These are phyloP conservation scores for Chroicocephalus ridibundus DNA, from an alignment of 2,113 vertebrate genomes.

Conservation along the genomic window DNA sequence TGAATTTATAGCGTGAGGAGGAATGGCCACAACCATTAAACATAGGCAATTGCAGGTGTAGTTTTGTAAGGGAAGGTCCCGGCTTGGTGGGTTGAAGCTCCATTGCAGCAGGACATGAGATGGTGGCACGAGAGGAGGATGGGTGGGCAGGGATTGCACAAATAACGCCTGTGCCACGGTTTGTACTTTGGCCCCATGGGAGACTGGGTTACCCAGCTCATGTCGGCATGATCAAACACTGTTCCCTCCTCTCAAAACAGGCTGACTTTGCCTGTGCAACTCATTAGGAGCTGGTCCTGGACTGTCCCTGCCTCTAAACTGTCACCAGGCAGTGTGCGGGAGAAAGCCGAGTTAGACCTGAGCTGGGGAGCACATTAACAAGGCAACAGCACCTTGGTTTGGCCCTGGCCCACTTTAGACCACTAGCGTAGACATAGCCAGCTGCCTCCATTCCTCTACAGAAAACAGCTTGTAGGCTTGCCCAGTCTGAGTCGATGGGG, in stretches of 20 bases:
- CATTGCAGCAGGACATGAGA: not conserved
- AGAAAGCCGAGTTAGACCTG: not conserved
- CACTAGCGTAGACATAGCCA: not conserved
- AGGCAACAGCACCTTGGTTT: not conserved
- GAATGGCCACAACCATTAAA: not conserved
- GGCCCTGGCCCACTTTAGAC: not conserved
- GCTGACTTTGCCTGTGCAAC: not conserved
- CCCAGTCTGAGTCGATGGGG: not conserved
- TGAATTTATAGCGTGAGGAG: not conserved
- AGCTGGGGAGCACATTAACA: not conserved
- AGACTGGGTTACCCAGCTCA: not conserved
- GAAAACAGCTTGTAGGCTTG: not conserved
- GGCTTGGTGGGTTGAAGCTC: rapidly evolving
- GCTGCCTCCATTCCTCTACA: not conserved
- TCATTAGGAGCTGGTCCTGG: not conserved
- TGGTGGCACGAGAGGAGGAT: not conserved
- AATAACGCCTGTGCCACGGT: rapidly evolving
- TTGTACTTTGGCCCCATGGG: not conserved
- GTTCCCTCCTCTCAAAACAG: not conserved
- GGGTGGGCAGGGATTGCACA: not conserved
- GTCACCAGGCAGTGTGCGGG: not conserved
- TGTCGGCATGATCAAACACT: not conserved
- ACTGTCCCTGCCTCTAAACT: not conserved
- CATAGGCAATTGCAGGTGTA: not conserved
- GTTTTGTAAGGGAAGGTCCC: not conserved